A percentile compares a stretch with the other conserved stretches of the same genome.
Conservation (phyloP, 2,113 vertebrate genomes). For the Trematomus loennbergii region DNA sequence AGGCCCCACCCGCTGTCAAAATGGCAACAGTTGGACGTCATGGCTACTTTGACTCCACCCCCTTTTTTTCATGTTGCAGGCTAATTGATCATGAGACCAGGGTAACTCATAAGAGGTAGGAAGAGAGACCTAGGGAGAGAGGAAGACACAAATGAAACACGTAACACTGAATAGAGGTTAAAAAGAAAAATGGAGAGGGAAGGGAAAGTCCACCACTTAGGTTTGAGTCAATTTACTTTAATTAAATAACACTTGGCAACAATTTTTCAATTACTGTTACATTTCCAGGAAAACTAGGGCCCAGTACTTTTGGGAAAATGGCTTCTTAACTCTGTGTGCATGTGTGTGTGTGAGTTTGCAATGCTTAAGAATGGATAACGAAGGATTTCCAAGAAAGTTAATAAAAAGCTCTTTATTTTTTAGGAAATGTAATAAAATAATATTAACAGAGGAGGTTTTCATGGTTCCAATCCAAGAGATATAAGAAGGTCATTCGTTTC, state of each 20-base stretch:
- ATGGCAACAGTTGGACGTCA: constrained; percentile 49
- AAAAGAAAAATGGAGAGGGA: background rate
- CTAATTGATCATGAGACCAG: constrained; percentile 63
- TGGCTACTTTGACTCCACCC: constrained; percentile 27
- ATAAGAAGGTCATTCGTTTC: constrained; percentile 17
- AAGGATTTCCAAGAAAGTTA: background rate
- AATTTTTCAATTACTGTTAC: constrained; percentile 42
- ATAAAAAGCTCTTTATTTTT: background rate
- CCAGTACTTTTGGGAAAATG: background rate
- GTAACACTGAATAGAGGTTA: background rate
- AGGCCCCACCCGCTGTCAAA: constrained; percentile 34
- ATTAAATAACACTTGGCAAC: constrained; percentile 46
- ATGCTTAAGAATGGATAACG: background rate
- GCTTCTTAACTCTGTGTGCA: background rate
- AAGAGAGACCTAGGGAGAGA: background rate
- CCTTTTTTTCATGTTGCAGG: constrained; percentile 4
- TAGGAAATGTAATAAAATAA: constrained; percentile 22
- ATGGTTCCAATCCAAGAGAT: background rate
- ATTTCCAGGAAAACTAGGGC: constrained; percentile 9
- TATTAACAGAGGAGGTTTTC: background rate
- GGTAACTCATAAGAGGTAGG: constrained; percentile 43
- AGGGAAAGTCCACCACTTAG: constrained; percentile 32
- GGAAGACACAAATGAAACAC: too few species aligned
- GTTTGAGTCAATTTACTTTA: constrained; percentile 38
- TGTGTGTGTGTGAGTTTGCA: background rate